Percentiles rank a stretch among this genome's conserved stretches.
These are phyloP conservation scores for Caradrina clavipalpis DNA, from an alignment of 2,888 invertebrate species.

Conservation along the genomic window DNA sequence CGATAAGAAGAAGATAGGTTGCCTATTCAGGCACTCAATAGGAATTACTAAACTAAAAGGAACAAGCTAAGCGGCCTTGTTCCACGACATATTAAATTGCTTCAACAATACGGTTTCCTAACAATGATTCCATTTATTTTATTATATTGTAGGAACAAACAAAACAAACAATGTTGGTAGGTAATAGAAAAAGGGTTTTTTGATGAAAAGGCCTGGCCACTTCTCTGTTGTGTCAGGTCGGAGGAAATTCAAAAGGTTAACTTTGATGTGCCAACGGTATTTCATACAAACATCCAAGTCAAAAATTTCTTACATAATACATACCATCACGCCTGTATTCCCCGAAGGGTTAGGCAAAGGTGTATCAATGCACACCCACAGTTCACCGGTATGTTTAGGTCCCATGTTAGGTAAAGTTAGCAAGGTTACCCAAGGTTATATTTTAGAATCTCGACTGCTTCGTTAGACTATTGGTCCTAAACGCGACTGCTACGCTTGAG, in stretches of 20 bases:
- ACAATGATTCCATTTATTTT: conserved; percentile 33
- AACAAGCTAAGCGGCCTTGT: neutral
- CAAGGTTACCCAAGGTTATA: too few relatives aligned
- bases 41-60: neutral
- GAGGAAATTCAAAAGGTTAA: conserved; percentile 12
- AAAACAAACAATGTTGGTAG: conserved; percentile 32
- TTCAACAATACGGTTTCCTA: conserved; percentile 12
- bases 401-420: too few relatives aligned
- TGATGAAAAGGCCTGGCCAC: conserved; percentile 45
- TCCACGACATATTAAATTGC: conserved; percentile 19
- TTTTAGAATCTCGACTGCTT: too few relatives aligned
- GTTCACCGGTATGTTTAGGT: too few relatives aligned
- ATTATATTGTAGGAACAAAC: conserved; percentile 27
- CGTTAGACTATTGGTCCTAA: too few relatives aligned
- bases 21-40: neutral
- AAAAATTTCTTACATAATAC: too few relatives aligned
- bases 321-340: too few relatives aligned
- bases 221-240: conserved; percentile 4
- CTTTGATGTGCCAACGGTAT: neutral
- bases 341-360: too few relatives aligned
- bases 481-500: too few relatives aligned
- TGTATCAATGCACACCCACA: too few relatives aligned
- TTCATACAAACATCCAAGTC: too few relatives aligned
- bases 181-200: conserved; percentile 46
- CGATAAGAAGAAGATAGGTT: too few relatives aligned